Evolutionary conservation across 2,113 vertebrate species (phyloP).

Genomic region (Phrynocephalus versicolor): DNA sequence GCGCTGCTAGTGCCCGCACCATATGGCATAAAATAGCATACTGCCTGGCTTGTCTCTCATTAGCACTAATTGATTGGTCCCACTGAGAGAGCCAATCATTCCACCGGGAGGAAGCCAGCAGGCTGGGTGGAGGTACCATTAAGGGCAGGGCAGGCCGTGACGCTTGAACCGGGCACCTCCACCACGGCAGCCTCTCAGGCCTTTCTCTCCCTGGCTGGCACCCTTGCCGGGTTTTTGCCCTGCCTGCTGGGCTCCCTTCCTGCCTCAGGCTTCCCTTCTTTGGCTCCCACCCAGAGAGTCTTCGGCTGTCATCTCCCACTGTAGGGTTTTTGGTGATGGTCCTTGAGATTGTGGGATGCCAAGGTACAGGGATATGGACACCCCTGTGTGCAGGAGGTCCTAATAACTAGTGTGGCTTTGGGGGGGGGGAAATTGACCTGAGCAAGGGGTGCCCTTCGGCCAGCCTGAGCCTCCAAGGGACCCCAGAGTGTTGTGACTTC

Average conservation of each 20-base stretch:
- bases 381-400: too few species aligned
- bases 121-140: constrained; percentile 22
- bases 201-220: neutral
- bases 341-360: too few species aligned
- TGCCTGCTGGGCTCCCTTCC: constrained; percentile 29
- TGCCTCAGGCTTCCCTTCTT: constrained; percentile 26
- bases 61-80: neutral
- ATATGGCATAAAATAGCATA: neutral
- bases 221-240: constrained; percentile 20
- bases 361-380: too few species aligned
- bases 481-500: too few species aligned
- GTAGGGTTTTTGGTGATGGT: too few species aligned
- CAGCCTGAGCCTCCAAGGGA: neutral
- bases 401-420: too few species aligned
- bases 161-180: neutral
- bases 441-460: neutral
- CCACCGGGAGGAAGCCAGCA: neutral
- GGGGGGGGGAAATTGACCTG: neutral
- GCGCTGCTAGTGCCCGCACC: neutral
- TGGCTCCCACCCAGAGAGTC: neutral
- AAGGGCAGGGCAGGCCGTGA: neutral
- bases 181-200: neutral
- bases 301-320: neutral
- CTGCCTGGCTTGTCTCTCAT: neutral
- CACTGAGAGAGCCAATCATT: neutral